Evolutionary conservation across 2,888 invertebrate species (phyloP), one percentile per base, ranked within the genome.

Genomic region (Synergus itoensis): DNA sequence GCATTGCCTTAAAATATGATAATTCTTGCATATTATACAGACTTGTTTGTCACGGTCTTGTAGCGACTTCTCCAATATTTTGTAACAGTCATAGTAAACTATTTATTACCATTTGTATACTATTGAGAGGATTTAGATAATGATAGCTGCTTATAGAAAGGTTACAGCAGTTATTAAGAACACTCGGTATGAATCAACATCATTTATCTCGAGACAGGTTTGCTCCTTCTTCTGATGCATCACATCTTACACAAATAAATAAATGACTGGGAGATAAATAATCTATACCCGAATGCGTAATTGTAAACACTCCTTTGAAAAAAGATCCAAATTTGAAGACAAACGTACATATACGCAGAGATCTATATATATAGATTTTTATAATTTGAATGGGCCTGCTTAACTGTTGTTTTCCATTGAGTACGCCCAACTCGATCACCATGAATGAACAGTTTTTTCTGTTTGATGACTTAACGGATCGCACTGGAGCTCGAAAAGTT

Each of bases 61-160:
- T n/a, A 53, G n/a, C n/a, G 8, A 9, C 53, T 53, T 53, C n/a
- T n/a, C n/a, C n/a, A n/a, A n/a, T 53, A 53, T 67, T 21, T 14
- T 67, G 43, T 45, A 69, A 45, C 36, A 36, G 36, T 36, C 36
- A 36, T 69, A 41, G 14, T 48, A 48, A 69, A 69, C 45, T 9
- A 28, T 7, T 16, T 45, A 28, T 69, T 48, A 69, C 28, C 28
- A 48, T 69, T 69, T 69, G 28, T 69, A 21, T 43, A 43, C 67
- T 67, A 43, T 67, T 21, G 11, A 21, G 21, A 48, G 28, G 48
- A 48, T 69, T 18, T 48, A 69, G 9, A 53, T 21, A 28, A 69
- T 69, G 48, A 69, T 69, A 69, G 69, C 28, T 69, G 21, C 18
- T 69, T 21, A 45, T 67, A 48, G 69, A 48, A 69, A 69, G 69